These are phyloP conservation scores for Diorhabda sublineata DNA, from an alignment of 1,140 invertebrate species.

Conservation along the genomic window DNA sequence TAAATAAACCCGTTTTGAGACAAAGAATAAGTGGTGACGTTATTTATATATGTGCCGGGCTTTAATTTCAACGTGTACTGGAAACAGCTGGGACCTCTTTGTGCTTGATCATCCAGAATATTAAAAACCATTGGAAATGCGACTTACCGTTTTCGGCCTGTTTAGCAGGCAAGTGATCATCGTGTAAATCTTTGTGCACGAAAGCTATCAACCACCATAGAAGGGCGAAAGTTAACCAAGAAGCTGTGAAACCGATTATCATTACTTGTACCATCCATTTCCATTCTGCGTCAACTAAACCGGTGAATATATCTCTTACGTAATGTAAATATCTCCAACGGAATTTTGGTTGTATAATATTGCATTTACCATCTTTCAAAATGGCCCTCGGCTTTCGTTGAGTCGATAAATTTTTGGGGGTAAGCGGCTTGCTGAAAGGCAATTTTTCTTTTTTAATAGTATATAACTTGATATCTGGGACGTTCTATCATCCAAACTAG, in stretches of 20 bases:
- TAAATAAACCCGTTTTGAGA: background rate
- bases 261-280: constrained; percentile 75
- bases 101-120: too few relatives aligned
- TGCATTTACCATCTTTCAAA: constrained; percentile 91
- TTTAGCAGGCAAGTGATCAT: constrained; percentile 50
- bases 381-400: constrained; percentile 58
- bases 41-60: background rate
- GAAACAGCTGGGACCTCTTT: too few relatives aligned
- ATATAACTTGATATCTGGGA: too few relatives aligned
- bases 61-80: background rate
- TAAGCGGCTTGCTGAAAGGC: background rate
- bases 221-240: constrained; percentile 87
- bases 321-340: constrained; percentile 82
- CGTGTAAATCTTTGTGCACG: constrained; percentile 86
- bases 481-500: too few relatives aligned
- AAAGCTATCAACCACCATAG: constrained; percentile 94
- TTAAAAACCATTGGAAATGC: background rate
- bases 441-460: too few relatives aligned
- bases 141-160: constrained; percentile 21
- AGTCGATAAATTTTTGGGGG: background rate
- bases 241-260: constrained; percentile 76
- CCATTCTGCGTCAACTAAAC: constrained; percentile 83
- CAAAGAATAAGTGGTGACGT: background rate
- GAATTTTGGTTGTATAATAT: constrained; percentile 86
- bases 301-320: constrained; percentile 79